Conservation (phyloP, 2,888 invertebrate genomes). For the Caenorhabditis sp. region DNA sequence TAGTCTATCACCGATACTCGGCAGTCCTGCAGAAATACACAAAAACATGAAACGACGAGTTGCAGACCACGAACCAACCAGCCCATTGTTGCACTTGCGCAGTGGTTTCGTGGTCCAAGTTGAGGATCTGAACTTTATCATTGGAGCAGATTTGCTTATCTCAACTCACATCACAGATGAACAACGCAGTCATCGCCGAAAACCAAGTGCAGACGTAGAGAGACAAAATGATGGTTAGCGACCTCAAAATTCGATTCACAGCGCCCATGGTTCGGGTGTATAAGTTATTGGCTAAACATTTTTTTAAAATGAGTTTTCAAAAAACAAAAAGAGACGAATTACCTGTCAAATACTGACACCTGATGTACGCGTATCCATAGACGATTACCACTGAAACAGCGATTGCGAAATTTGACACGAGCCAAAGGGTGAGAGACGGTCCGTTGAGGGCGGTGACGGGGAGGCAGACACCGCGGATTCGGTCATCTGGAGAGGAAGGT, state of each 20-base stretch:
- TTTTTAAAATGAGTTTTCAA: neutral
- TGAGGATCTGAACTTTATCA: slow-evolving; percentile 1
- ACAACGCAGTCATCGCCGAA: slow-evolving; percentile 47
- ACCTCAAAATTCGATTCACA: slow-evolving; percentile 64
- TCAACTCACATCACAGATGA: slow-evolving; percentile 11
- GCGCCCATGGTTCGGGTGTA: slow-evolving; percentile 35
- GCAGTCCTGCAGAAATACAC: slow-evolving; percentile 69
- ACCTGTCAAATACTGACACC: slow-evolving; percentile 55
- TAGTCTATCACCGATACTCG: slow-evolving; percentile 63
- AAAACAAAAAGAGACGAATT: neutral
- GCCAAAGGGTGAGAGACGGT: slow-evolving; percentile 52
- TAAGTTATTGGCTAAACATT: slow-evolving; percentile 37
- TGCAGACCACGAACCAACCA: slow-evolving; percentile 69
- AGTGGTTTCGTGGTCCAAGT: neutral
- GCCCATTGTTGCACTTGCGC: slow-evolving; percentile 54
- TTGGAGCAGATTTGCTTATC: neutral
- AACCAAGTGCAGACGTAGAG: slow-evolving; percentile 72
- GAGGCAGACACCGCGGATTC: slow-evolving; percentile 39
- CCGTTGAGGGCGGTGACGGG: slow-evolving; percentile 67
- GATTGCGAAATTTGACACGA: slow-evolving; percentile 54
- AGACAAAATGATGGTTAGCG: slow-evolving; percentile 62
- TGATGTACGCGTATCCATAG: slow-evolving; percentile 62
- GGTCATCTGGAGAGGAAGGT: too few relatives aligned
- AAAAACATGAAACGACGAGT: slow-evolving; percentile 67
- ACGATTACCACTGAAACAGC: slow-evolving; percentile 65